A percentile compares a stretch with the other conserved stretches of the same genome.
phyloP scores from a whole-genome alignment of 2,113 vertebrate species.

The Scophthalmus maximus region DNA sequence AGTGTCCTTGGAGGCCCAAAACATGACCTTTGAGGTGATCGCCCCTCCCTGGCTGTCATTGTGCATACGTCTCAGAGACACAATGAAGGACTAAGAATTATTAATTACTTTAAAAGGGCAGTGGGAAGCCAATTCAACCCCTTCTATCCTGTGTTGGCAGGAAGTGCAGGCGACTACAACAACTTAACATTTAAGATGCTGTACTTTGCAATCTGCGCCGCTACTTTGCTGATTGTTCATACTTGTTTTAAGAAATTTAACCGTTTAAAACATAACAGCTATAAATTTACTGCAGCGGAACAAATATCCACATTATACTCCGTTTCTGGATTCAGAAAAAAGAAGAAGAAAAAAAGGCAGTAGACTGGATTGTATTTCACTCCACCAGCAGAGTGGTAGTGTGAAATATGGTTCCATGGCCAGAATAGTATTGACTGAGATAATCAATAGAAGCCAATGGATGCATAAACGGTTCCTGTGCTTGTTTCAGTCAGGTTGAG shows the following conservation, averaged over 20 bases:
- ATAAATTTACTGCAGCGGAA: not conserved
- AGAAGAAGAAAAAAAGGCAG: too few species aligned
- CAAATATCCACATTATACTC: not conserved
- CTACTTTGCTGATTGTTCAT: not conserved
- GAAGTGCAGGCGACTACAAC: constrained; percentile 18
- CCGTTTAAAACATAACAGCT: not conserved
- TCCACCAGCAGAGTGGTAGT: not conserved
- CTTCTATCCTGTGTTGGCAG: constrained; percentile 41
- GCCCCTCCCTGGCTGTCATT: constrained; percentile 69
- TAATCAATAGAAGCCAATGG: not conserved
- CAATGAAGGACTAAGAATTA: constrained; percentile 63
- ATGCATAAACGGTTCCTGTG: not conserved
- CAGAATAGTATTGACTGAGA: constrained; percentile 23
- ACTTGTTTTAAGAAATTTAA: not conserved
- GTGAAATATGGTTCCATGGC: constrained; percentile 21
- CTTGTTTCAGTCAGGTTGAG: not conserved
- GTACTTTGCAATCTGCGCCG: not conserved
- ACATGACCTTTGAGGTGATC: constrained; percentile 70
- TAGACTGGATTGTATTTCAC: constrained; percentile 1
- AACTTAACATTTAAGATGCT: constrained; percentile 55
- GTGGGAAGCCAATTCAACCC: constrained; percentile 26
- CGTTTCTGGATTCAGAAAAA: too few species aligned
- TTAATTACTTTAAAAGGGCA: constrained; percentile 75
- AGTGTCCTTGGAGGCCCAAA: constrained; percentile 37
- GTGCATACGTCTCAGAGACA: constrained; percentile 61